Conservation (phyloP, 1,140 invertebrate genomes). For the Nixonia krombeini region DNA sequence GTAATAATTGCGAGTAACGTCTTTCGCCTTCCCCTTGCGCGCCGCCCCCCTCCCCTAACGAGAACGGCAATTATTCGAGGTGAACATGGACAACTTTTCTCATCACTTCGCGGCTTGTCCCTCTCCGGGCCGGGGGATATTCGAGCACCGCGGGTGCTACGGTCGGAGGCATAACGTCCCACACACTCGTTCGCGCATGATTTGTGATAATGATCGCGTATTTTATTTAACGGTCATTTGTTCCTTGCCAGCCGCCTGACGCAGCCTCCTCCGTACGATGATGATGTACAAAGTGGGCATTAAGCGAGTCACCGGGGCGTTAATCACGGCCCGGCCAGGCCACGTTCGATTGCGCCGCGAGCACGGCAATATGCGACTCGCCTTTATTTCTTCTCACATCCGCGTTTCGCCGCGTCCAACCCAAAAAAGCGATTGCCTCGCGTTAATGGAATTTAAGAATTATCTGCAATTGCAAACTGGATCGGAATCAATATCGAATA, state of each 20-base stretch:
- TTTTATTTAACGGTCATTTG: conserved; percentile 58
- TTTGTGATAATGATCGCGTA: conserved; percentile 59
- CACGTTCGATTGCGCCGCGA: too few relatives aligned
- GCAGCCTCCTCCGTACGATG: conserved; percentile 44
- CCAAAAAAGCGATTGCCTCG: too few relatives aligned
- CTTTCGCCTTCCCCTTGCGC: too few relatives aligned
- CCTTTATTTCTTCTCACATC: too few relatives aligned
- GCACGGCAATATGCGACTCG: too few relatives aligned
- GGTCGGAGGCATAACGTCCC: conserved; percentile 16
- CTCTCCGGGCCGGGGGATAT: conserved; percentile 5
- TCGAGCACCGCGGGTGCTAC: conserved; percentile 6
- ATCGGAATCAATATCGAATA: too few relatives aligned
- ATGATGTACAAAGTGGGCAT: conserved; percentile 60
- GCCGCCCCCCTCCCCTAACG: background rate
- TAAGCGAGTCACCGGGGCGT: conserved; percentile 50
- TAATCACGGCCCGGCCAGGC: conserved; percentile 47
- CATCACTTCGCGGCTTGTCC: conserved; percentile 2
- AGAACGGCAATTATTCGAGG: conserved; percentile 7
- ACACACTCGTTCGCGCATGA: conserved; percentile 45
- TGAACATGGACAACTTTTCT: conserved; percentile 14
- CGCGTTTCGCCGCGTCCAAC: too few relatives aligned
- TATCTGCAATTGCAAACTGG: too few relatives aligned
- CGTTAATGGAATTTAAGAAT: too few relatives aligned
- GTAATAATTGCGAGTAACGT: too few relatives aligned
- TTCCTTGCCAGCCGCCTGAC: conserved; percentile 39